Conservation (phyloP, 2,888 invertebrate genomes). For the Physocephala rufipes region DNA sequence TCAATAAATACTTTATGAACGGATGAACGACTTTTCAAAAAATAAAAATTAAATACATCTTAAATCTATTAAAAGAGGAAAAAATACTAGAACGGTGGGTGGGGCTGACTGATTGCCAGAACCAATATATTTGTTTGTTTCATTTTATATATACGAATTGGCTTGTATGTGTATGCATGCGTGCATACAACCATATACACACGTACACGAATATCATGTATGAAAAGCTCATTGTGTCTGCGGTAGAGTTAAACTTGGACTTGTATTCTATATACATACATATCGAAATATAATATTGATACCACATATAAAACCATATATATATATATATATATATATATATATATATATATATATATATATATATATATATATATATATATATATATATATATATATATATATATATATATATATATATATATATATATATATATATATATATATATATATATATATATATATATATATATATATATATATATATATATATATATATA, state of each 20-base stretch:
- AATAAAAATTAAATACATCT: conserved; percentile 24
- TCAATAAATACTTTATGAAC: conserved; percentile 20
- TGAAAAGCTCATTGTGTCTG: too few relatives aligned
- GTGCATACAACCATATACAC: too few relatives aligned
- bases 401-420: too few relatives aligned
- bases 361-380: too few relatives aligned
- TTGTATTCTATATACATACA: conserved; percentile 41
- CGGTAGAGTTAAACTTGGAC: conserved; percentile 49
- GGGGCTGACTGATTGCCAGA: conserved; percentile 19
- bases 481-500: too few relatives aligned
- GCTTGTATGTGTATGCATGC: background rate
- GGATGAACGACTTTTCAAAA: conserved; percentile 31
- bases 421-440: too few relatives aligned
- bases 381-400: too few relatives aligned
- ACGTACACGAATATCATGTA: too few relatives aligned
- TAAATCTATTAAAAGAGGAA: conserved; percentile 7
- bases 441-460: too few relatives aligned
- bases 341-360: too few relatives aligned
- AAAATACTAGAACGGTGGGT: conserved; percentile 36
- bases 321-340: background rate
- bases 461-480: too few relatives aligned
- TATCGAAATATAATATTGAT: conserved; percentile 38
- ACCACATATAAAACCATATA: background rate
- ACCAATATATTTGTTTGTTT: conserved; percentile 26
- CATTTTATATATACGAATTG: conserved; percentile 30